Conservation (phyloP, 2,797 vertebrate species). For the Phaenicophaeus curvirostris region DNA sequence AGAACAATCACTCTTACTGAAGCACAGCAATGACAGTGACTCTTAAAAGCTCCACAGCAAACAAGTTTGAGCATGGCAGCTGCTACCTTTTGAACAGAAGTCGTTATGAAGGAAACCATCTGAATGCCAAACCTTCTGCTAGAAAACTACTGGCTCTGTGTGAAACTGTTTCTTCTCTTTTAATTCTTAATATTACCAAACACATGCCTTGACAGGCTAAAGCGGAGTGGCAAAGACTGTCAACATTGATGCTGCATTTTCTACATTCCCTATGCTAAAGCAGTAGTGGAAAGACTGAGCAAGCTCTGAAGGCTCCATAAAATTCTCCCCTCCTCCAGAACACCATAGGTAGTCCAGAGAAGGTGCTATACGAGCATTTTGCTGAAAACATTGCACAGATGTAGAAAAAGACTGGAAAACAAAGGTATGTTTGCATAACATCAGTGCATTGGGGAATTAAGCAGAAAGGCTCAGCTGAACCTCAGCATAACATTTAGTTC, state of each 20-base stretch:
- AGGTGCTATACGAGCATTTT: not conserved
- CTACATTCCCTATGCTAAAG: not conserved
- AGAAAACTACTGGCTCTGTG: not conserved
- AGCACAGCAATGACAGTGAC: not conserved
- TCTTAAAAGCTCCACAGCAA: not conserved
- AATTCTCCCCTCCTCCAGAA: not conserved
- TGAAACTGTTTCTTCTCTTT: not conserved
- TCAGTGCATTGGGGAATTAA: not conserved
- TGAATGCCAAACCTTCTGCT: not conserved
- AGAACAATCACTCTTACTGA: not conserved
- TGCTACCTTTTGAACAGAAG: not conserved
- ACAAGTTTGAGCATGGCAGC: not conserved
- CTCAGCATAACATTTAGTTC: not conserved
- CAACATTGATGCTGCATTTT: not conserved
- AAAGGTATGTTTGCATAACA: not conserved
- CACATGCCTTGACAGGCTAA: not conserved
- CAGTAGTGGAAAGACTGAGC: not conserved
- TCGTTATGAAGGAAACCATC: not conserved
- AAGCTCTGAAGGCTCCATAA: not conserved
- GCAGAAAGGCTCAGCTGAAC: not conserved
- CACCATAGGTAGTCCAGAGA: not conserved
- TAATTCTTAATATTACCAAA: not conserved
- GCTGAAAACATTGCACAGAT: not conserved
- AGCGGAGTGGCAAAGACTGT: not conserved
- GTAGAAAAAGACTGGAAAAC: not conserved